Conservation (phyloP, 2,113 vertebrate genomes). For the Macrotus californicus region DNA sequence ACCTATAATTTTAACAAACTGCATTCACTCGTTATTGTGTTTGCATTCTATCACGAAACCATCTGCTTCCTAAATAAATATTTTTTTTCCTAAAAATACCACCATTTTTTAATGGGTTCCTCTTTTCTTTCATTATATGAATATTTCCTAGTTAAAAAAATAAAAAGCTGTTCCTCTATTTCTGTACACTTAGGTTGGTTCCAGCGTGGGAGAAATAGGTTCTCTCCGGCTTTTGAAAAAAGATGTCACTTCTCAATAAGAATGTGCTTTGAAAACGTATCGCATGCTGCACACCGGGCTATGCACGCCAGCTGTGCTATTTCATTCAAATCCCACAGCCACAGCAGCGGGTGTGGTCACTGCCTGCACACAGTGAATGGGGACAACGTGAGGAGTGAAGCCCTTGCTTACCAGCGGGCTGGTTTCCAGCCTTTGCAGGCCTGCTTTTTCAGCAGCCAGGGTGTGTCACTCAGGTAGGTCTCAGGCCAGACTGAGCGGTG, state of each 20-base stretch:
- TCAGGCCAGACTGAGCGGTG: rapidly evolving
- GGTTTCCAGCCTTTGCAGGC: background rate
- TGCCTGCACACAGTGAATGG: background rate
- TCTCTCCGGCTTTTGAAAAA: background rate
- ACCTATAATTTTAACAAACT: background rate
- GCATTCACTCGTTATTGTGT: background rate
- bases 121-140: background rate
- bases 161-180: background rate
- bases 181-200: background rate
- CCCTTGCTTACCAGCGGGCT: rapidly evolving
- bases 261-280: background rate
- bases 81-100: background rate
- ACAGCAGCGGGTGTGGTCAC: rapidly evolving
- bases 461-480: rapidly evolving
- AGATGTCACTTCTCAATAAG: background rate
- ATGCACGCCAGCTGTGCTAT: rapidly evolving
- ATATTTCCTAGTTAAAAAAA: background rate
- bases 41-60: background rate
- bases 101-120: background rate
- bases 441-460: background rate
- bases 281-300: rapidly evolving
- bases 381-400: rapidly evolving
- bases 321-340: background rate
- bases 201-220: background rate
- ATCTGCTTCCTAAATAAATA: background rate